Evolutionary conservation across 2,888 invertebrate species (phyloP).

Genomic region (Eurytoma californica): DNA sequence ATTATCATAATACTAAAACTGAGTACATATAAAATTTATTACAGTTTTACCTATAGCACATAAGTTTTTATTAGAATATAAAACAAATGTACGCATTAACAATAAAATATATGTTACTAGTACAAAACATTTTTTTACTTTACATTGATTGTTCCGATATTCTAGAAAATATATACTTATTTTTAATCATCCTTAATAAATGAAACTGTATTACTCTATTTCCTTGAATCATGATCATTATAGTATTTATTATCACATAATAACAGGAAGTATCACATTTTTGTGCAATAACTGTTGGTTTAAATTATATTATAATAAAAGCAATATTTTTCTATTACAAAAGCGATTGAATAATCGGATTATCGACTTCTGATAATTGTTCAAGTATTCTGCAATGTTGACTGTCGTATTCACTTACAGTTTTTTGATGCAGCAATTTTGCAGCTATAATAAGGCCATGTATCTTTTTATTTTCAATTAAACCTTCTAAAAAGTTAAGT

Average conservation of each 20-base stretch:
- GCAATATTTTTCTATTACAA: slow-evolving; percentile 32
- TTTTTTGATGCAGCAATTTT: slow-evolving; percentile 44
- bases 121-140: slow-evolving; percentile 23
- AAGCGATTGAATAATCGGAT: slow-evolving; percentile 48
- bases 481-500: slow-evolving; percentile 43
- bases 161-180: slow-evolving; percentile 18
- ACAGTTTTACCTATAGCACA: neutral
- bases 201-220: slow-evolving; percentile 8
- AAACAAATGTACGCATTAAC: slow-evolving; percentile 24
- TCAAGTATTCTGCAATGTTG: slow-evolving; percentile 38
- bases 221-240: slow-evolving; percentile 13
- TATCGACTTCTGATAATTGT: slow-evolving; percentile 25
- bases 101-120: slow-evolving; percentile 32
- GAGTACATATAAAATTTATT: slow-evolving; percentile 6
- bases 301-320: slow-evolving; percentile 35
- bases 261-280: slow-evolving; percentile 39
- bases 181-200: slow-evolving; percentile 5
- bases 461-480: slow-evolving; percentile 26
- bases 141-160: neutral
- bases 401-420: slow-evolving; percentile 42
- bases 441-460: slow-evolving; percentile 46
- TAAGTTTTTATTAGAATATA: slow-evolving; percentile 5
- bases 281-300: slow-evolving; percentile 27
- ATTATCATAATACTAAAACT: neutral
- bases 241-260: slow-evolving; percentile 26